Base-by-base conservation (phyloP, 2,888 invertebrate species). In the Lithophane semibrunnea region DNA sequence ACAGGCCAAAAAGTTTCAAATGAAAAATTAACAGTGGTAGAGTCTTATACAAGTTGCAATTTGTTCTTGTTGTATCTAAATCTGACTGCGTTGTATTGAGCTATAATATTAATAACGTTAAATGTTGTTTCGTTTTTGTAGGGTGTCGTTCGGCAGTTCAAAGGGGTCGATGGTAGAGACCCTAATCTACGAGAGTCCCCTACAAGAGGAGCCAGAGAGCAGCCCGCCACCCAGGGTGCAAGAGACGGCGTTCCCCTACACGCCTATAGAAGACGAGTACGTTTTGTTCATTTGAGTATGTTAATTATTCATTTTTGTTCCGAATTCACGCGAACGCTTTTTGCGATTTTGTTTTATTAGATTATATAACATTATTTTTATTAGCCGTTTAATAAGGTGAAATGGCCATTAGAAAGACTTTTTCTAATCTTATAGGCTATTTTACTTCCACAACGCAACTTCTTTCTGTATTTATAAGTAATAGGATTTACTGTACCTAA, bases 151-250 rank as follows among this genome's bases (percentile, higher is more conserved):
- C 95, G 99, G 99, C 88, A 99, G 99, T 94, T 99, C 99, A 88
- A 99, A 99, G 95, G 99, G 99, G 87, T 99, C 99, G 72, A 99
- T 99, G 99, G 99, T 99, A 85, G 99, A 99, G 97, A 99, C 99
- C 68, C 97, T 99, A 88, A 98, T 99, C 89, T 99, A 98, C 96
- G 99, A 99, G 97, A 98, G 98, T 90, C 98, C 98, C 54, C 97
- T 98, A 72, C 98, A 98, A 91, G 98, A 98, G 94, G 98, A 98
- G 92, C 98, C 98, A 16, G 98, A 98, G 94, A 97, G 97, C 91
- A 98, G 98, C 96, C 98, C 97, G 44, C 97, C 97, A 58, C 97
- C 97, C 4, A 96, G 92, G 80, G 87, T 92, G 52, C 94, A 95
- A 84, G 95, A 96, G 91, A 95, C 96, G 13, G 92, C 95, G 79